Evolutionary conservation across 2,797 vertebrate species (phyloP), one percentile per base, ranked within the genome.

Genomic region (Mormyrops boulengeri): DNA sequence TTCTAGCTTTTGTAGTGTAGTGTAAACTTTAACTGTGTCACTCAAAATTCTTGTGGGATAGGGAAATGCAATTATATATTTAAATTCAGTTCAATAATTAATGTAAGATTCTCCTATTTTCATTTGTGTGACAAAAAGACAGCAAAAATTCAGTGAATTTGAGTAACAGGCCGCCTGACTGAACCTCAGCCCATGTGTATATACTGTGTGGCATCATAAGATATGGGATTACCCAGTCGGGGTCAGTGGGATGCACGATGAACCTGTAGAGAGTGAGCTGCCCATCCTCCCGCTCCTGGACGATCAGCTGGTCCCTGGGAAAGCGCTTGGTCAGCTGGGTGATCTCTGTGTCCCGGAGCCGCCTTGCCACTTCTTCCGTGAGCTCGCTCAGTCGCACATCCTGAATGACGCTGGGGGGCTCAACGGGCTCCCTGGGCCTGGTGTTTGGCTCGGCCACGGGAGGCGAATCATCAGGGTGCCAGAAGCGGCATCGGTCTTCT

Each of bases 401-500:
- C 88, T 95, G 92, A 53, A 86, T 47, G 19, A 88, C 5, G 1
- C 93, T 91, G 0, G 85, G 93, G 0, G 93, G 89, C 0, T 55
- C 91, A 0, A 91, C 85, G n/a, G 89, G 89, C 3, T 85, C 92
- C 14, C 88, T 92, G 17, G 88, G 90, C 17, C 57, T 60, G 17
- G 82, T 66, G 57, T 88, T 73, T 2, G 90, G 62, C 17, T 49
- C 57, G 30, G 92, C 91, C 26, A 94, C 0, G 0, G 62, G 26
- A 0, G 93, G 93, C 1, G 93, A 86, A 89, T 93, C 92, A 0
- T 93, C 90, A 1, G 96, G 97, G 91, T 97, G 97, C 95, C 94
- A 96, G 91, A 96, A 97, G 53, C 95, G 96, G 91, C 97, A 97
- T 55, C 94, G 92, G 53, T 95, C 94, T 60, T 97, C 97, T 96